Base-by-base conservation (phyloP, 2,888 invertebrate genomes). In the Tenthredo notha region DNA sequence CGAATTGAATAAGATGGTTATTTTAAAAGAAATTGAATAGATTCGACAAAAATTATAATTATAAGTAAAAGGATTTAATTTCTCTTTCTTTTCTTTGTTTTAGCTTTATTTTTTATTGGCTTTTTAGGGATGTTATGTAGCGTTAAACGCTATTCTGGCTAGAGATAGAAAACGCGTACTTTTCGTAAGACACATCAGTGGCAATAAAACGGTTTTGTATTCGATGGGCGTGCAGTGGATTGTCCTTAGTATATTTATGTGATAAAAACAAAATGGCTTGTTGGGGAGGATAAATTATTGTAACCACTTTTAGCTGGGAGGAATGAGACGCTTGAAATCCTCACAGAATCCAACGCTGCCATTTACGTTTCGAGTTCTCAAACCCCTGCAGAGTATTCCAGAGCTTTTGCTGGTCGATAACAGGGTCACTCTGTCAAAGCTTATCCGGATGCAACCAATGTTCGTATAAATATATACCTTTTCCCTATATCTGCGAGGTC, bases 341-440 rank as follows among this genome's bases (percentile, higher is more conserved):
- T 33, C 33, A 33, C 67, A 67, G 33, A 67, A 25, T n/a, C n/a
- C 40, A 43, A 43, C 40, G 25, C 40, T 33, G 33, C 6, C 74
- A n/a, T 43, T 40, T 29, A 29, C 25, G 29, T 54, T 50, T 29
- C 77, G 54, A 54, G 18, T 50, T 29, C 21, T 18, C 4, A 21
- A 25, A 74, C 21, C n/a, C 21, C 12, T 65, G 65, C 18, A 67
- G 67, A 43, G 74, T 43, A 74, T 77, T 33, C 29, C 77, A 29
- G 29, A 50, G 50, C 21, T 80, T 37, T 61, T 61, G 21, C 58
- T n/a, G 80, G 40, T 80, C 80, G 80, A 80, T 80, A 80, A 61
- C 80, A 80, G 61, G 58, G 80, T 80, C 80, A 80, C 80, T 80
- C 61, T 43, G 80, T 80, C 80, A 80, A 80, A 80, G 80, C 61